These are phyloP conservation scores for Sympetrum striolatum DNA, from an alignment of 2,888 invertebrate genomes.

Conservation along the genomic window DNA sequence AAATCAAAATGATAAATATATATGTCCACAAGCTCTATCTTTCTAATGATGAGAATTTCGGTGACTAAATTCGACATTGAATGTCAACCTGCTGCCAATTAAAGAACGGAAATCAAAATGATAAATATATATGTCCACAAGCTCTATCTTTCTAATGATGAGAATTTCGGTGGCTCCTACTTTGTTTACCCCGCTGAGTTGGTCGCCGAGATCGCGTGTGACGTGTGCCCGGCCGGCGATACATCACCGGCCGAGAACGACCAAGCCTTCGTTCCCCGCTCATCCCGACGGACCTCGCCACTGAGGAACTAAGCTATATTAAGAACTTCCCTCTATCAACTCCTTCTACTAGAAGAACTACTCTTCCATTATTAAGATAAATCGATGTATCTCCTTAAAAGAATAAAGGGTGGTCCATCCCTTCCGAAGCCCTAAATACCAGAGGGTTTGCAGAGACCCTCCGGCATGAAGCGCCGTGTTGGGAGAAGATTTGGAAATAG, in stretches of 20 bases:
- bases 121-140: no score
- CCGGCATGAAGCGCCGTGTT: background rate
- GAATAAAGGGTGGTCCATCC: background rate
- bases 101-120: no score
- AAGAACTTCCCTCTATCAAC: background rate
- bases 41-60: background rate
- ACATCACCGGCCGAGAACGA: conserved; percentile 1
- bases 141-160: no score
- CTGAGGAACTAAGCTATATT: background rate
- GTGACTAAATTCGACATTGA: background rate
- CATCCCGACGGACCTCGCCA: background rate
- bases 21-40: no score
- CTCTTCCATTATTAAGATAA: background rate
- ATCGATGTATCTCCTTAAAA: background rate
- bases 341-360: background rate
- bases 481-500: background rate
- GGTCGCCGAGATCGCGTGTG: conserved; percentile 7
- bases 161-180: background rate
- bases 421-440: background rate
- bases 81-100: background rate
- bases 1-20: no score
- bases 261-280: background rate
- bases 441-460: background rate
- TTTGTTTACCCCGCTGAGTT: background rate
- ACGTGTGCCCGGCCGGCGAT: conserved; percentile 5